phyloP scores from a whole-genome alignment of 37 sponge, comb jelly and placozoan species.

The Oscarella lobularis region DNA sequence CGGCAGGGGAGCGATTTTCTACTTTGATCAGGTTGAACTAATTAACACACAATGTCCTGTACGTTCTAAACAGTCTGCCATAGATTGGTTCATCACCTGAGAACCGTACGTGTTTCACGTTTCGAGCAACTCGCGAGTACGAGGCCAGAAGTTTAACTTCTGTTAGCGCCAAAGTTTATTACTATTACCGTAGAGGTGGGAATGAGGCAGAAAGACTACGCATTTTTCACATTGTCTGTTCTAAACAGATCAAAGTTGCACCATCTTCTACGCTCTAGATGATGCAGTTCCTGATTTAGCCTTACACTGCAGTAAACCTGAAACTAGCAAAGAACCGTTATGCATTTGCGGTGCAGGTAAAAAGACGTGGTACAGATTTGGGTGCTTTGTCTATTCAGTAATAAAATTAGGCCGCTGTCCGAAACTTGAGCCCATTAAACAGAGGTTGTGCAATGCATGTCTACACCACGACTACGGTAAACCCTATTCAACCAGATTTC shows the following conservation, averaged over 20 bases:
- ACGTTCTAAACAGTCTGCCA: too few species aligned
- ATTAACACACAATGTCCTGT: too few species aligned
- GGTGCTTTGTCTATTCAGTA: too few species aligned
- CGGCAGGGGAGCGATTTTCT: not conserved
- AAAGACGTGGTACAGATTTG: not conserved
- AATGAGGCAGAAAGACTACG: not conserved
- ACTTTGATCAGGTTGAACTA: conserved; percentile 2
- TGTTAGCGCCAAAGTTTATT: not conserved
- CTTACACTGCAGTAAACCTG: not conserved
- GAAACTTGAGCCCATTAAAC: not conserved
- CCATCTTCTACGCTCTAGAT: too few species aligned
- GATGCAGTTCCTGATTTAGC: not conserved
- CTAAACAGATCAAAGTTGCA: too few species aligned
- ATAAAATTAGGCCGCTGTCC: not conserved
- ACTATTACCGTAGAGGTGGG: not conserved
- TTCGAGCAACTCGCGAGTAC: not conserved
- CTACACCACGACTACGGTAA: not conserved
- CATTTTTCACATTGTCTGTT: not conserved
- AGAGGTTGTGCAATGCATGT: not conserved
- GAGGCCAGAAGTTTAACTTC: not conserved
- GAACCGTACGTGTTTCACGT: not conserved
- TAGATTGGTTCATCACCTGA: too few species aligned
- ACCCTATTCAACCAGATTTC: too few species aligned
- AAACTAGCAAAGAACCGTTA: not conserved
- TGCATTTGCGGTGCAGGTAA: not conserved